A percentile compares a stretch with the other conserved stretches of the same genome.
These are phyloP conservation scores for Morpho achilles DNA, from an alignment of 2,888 invertebrate genomes.

Conservation along the genomic window DNA sequence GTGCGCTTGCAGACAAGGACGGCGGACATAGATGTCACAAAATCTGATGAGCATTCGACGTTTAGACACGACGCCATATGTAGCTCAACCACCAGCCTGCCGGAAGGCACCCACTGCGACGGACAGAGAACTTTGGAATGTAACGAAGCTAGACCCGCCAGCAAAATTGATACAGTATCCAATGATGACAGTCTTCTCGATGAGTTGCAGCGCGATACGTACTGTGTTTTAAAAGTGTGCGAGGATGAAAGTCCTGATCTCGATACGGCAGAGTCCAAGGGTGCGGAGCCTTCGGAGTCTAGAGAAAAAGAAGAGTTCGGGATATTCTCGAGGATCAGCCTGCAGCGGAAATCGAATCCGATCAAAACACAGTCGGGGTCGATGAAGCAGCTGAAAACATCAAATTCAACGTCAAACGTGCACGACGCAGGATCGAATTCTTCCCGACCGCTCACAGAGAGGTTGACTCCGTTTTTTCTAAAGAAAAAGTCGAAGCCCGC, in stretches of 20 bases:
- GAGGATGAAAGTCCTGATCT: slow-evolving; percentile 50
- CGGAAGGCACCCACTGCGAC: slow-evolving; percentile 27
- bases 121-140: slow-evolving; percentile 7
- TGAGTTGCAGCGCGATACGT: slow-evolving; percentile 62
- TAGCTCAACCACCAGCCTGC: slow-evolving; percentile 50
- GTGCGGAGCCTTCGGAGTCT: slow-evolving; percentile 30
- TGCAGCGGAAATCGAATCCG: slow-evolving; percentile 70
- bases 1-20: slow-evolving; percentile 37
- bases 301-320: slow-evolving; percentile 44
- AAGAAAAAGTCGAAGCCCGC: slow-evolving; percentile 64
- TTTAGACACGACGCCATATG: slow-evolving; percentile 61
- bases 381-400: slow-evolving; percentile 57
- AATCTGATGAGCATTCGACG: slow-evolving; percentile 83
- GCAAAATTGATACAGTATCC: slow-evolving; percentile 42
- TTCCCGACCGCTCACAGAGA: slow-evolving; percentile 60
- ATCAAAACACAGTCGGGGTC: slow-evolving; percentile 53
- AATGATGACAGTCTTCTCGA: slow-evolving; percentile 69
- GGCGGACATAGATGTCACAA: slow-evolving; percentile 77
- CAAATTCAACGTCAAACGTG: slow-evolving; percentile 69
- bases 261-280: slow-evolving; percentile 29
- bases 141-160: slow-evolving; percentile 27
- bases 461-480: slow-evolving; percentile 69
- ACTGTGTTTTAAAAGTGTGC: slow-evolving; percentile 63
- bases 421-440: slow-evolving; percentile 55
- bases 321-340: slow-evolving; percentile 60